Base-by-base conservation (phyloP, 2,113 vertebrate genomes). In the Vanacampus margaritifer region DNA sequence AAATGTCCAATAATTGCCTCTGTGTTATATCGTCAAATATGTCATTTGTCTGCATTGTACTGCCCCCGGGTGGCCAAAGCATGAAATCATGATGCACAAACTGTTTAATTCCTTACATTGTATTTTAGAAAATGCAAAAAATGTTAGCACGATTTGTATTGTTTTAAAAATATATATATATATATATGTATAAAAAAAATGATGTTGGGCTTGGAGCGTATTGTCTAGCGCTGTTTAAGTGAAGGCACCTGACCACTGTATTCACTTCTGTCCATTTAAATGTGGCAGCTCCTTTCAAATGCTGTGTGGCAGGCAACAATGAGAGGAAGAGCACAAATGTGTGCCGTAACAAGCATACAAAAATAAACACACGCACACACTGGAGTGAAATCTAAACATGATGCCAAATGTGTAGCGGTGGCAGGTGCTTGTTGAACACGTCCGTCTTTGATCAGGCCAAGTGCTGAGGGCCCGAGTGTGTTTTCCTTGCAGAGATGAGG, bases 391-490 rank as follows among this genome's bases (percentile, higher is more conserved):
- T 68, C 23, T 69, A 73, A 76, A 73, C 53, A 65, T 65, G 63
- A 67, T 65, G 28, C 39, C 32, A 61, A 65, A 60, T 54, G 70
- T 73, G 59, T 64, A 75, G 84, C 72, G 28, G 79, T 67, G 78
- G 80, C 81, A 79, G 84, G 84, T 88, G 88, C 86, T 85, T 87
- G 81, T 80, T 87, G 76, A 77, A 84, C 72, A 79, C 73, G 75
- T 76, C 71, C 65, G 68, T 84, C 89, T 91, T 89, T 91, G 87
- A 90, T 90, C 88, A 88, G 65, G 76, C 77, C 70, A 64, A 67
- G 64, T 9, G 21, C 23, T 69, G 72, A 79, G 74, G 78, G 83
- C 72, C 74, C 72, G 73, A 63, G 69, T 74, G 76, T 76, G 74
- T 80, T 82, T 81, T 82, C 86, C 65, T 71, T 74, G 72, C 37